Base-by-base conservation (phyloP, 2,797 vertebrate species). In the Anableps anableps region DNA sequence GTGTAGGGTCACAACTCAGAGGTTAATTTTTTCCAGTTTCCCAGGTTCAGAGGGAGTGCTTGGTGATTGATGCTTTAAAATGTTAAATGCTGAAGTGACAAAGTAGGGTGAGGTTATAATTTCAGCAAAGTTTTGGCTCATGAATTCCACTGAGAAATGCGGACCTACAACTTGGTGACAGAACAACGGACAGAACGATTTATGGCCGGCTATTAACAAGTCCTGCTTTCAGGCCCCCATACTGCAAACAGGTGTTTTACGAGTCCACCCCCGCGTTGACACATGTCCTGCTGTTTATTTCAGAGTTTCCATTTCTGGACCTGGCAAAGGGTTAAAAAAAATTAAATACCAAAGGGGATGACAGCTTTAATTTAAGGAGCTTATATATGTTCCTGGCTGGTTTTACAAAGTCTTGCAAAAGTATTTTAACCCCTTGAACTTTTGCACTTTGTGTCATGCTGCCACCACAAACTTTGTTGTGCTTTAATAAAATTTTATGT, bases 231-330 rank as follows among this genome's bases (percentile, higher is more conserved):
- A 89, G 89, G 89, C 88, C 93, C 80, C 41, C 81, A 76, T 85
- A 83, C 92, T 92, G 85, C 90, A 94, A 95, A 96, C 94, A 96
- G 94, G 94, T 96, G 95, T 95, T 95, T 94, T 89, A 94, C 83
- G 91, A 94, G 90, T 85, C 80, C 60, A 80, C 88, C 87, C 87
- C 82, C 77, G 85, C 80, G 81, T 84, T 77, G 85, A 84, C 91
- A 89, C 75, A 80, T 80, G 77, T 78, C 85, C 90, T 86, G 83
- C 89, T 91, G 88, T 91, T 90, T 89, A 87, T 88, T 90, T 85
- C 86, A 78, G 72, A 85, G 80, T 87, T 84, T 80, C 75, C 78
- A 82, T 89, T 86, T 88, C 74, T 36, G 78, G 72, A 77, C 64
- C 64, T 0, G 64, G 80, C 77, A 76, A 88, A 89, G 76, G 88